Percentiles rank a stretch among this genome's conserved stretches.
phyloP scores from a whole-genome alignment of 1,140 invertebrate species.

The Teleogryllus occipitalis region DNA sequence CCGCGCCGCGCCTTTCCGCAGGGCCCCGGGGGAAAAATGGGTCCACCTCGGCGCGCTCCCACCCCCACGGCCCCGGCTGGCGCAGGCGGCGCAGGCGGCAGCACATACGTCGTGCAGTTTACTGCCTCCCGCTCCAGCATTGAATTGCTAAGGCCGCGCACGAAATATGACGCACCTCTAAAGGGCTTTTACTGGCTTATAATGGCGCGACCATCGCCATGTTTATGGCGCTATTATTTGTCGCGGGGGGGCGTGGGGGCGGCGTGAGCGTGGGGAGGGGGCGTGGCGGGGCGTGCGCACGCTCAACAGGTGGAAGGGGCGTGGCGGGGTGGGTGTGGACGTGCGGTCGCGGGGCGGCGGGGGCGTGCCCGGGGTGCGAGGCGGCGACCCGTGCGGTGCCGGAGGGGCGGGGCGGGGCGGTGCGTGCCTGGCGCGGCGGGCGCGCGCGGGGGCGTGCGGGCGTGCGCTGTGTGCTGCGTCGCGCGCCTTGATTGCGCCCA shows the following conservation, averaged over 20 bases:
- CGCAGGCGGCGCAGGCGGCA: neutral
- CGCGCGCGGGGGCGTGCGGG: too few species aligned
- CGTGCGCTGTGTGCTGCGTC: too few species aligned
- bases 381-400: too few species aligned
- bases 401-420: too few species aligned
- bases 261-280: neutral
- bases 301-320: neutral
- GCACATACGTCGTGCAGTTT: neutral
- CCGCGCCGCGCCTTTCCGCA: neutral
- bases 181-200: conserved; percentile 4
- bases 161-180: neutral
- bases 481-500: too few species aligned
- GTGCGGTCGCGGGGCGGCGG: too few species aligned
- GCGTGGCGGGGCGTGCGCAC: neutral
- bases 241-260: neutral
- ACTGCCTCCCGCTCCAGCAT: neutral
- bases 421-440: too few species aligned
- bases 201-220: neutral
- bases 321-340: neutral
- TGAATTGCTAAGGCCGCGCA: conserved; percentile 3
- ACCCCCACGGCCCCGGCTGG: neutral
- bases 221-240: conserved; percentile 1
- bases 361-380: too few species aligned
- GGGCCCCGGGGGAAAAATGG: neutral
- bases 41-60: too few species aligned